phyloP scores from a whole-genome alignment of 2,888 invertebrate genomes.

The Tholera decimalis region DNA sequence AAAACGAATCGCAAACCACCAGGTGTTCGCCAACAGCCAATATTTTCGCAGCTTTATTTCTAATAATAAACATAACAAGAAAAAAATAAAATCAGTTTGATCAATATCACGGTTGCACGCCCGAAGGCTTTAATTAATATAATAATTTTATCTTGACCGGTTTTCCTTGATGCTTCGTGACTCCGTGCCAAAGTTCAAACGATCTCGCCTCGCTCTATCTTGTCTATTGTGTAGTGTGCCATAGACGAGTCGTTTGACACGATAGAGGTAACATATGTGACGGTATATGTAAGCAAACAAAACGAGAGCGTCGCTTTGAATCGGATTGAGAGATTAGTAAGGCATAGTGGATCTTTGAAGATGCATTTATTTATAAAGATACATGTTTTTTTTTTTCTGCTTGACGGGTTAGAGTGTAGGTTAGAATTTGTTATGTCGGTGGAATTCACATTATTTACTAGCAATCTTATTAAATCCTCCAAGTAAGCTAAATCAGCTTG shows the following conservation, averaged over 20 bases:
- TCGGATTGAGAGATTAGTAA: conserved; percentile 36
- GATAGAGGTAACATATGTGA: conserved; percentile 39
- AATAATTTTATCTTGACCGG: conserved; percentile 67
- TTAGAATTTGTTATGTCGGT: conserved; percentile 4
- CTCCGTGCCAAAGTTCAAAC: conserved; percentile 73
- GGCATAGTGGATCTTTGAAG: conserved; percentile 11
- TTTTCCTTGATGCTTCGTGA: conserved; percentile 73
- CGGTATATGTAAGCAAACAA: conserved; percentile 28
- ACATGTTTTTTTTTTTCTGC: conserved; percentile 1
- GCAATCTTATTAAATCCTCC: no score
- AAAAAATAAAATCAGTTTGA: conserved; percentile 58
- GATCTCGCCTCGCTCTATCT: conserved; percentile 44
- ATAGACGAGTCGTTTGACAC: conserved; percentile 48
- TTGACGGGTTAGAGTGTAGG: not conserved
- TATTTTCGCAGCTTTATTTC: conserved; percentile 47
- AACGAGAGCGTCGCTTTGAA: conserved; percentile 33
- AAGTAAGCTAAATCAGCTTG: no score
- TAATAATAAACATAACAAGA: conserved; percentile 32
- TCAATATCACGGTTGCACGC: conserved; percentile 54
- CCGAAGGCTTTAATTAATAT: conserved; percentile 58
- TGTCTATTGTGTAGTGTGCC: conserved; percentile 46
- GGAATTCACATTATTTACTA: no score
- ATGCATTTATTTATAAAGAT: conserved; percentile 16
- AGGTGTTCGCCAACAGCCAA: conserved; percentile 37
- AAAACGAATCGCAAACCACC: conserved; percentile 20